phyloP scores from a whole-genome alignment of 2,113 vertebrate genomes.

The Gobio gobio region DNA sequence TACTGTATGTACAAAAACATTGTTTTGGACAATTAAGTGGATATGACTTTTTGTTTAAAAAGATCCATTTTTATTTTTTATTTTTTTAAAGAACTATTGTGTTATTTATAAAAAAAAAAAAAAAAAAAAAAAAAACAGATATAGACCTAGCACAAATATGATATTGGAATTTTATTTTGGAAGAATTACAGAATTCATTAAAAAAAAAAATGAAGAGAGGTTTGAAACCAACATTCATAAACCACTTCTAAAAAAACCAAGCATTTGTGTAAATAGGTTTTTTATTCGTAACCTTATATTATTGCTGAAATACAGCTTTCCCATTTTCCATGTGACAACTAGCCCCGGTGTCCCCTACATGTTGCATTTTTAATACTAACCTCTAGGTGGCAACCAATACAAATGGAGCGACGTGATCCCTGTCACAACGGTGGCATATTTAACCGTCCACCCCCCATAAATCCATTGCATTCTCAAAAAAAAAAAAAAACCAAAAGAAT shows the following conservation, averaged over 20 bases:
- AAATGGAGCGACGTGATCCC: background rate
- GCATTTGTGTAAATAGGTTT: too few relatives aligned
- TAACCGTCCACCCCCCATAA: background rate
- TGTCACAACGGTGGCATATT: background rate
- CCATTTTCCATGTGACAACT: background rate
- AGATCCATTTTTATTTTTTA: too few relatives aligned
- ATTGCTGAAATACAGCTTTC: background rate
- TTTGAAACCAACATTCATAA: too few relatives aligned
- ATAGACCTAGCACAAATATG: background rate
- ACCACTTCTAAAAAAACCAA: too few relatives aligned
- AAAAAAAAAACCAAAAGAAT: background rate
- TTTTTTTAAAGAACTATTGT: too few relatives aligned
- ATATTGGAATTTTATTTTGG: background rate
- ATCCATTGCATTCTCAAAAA: background rate
- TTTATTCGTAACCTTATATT: background rate
- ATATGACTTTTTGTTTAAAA: too few relatives aligned
- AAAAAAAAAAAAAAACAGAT: background rate
- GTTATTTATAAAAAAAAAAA: too few relatives aligned
- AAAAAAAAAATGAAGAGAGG: too few relatives aligned
- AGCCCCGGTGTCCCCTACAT: background rate
- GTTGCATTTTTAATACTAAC: conserved; percentile 5
- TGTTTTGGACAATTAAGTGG: background rate
- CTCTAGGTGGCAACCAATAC: conserved; percentile 38
- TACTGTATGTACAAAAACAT: background rate
- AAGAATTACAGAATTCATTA: too few relatives aligned